phyloP scores from a whole-genome alignment of 2,888 invertebrate species.

The Phaonia tiefii region DNA sequence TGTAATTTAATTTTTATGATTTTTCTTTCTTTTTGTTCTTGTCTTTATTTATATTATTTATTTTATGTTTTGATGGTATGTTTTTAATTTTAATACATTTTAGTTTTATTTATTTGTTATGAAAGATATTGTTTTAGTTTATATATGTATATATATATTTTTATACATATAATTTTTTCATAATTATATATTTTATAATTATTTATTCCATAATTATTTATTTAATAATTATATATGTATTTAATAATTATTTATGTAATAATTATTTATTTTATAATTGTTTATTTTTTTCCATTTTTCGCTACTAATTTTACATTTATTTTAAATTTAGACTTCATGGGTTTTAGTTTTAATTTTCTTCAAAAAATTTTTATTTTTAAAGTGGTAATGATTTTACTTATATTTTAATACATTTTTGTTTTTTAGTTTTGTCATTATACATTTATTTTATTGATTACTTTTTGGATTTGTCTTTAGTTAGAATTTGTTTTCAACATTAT shows the following conservation, averaged over 20 bases:
- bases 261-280: constrained; percentile 67
- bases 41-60: too few relatives aligned
- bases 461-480: constrained; percentile 56
- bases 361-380: not conserved
- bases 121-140: constrained; percentile 30
- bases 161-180: too few relatives aligned
- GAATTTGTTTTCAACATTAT: not conserved
- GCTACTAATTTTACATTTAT: constrained; percentile 55
- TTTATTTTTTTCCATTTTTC: constrained; percentile 60
- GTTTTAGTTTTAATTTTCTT: constrained; percentile 32
- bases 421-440: constrained; percentile 65
- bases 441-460: constrained; percentile 52
- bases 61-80: too few relatives aligned
- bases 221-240: constrained; percentile 70
- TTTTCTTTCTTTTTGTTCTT: too few relatives aligned
- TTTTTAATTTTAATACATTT: too few relatives aligned
- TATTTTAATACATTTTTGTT: constrained; percentile 36
- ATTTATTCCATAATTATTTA: constrained; percentile 13
- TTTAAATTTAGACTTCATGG: constrained; percentile 28
- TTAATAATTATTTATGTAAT: constrained; percentile 65
- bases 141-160: constrained; percentile 6
- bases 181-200: too few relatives aligned
- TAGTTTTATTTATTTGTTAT: too few relatives aligned
- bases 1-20: too few relatives aligned
- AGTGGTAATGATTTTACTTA: constrained; percentile 47